Percentiles rank a stretch among this genome's conserved stretches.
Conservation (phyloP, 1,140 invertebrate genomes). For the Melitaea cinxia region DNA sequence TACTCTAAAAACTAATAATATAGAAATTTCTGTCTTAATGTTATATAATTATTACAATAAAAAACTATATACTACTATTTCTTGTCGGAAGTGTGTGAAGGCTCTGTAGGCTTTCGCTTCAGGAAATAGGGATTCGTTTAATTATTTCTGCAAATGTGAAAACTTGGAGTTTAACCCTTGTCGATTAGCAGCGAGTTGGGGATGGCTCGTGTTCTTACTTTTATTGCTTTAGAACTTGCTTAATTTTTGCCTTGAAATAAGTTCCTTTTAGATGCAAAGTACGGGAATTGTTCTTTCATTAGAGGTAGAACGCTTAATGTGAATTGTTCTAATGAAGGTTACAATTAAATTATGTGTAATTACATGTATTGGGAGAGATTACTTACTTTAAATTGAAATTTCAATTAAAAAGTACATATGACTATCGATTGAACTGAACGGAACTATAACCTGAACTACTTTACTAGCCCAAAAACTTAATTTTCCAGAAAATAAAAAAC, state of each 20-base stretch:
- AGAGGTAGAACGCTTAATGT: slow-evolving; percentile 1
- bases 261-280: slow-evolving; percentile 23
- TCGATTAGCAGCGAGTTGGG: slow-evolving; percentile 42
- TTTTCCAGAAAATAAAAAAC: too few relatives aligned
- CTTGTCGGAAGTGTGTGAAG: neutral
- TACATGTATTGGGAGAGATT: neutral
- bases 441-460: too few relatives aligned
- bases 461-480: too few relatives aligned
- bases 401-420: too few relatives aligned
- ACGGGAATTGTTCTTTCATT: slow-evolving; percentile 23
- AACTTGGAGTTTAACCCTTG: slow-evolving; percentile 47
- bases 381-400: neutral
- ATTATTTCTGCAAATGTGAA: slow-evolving; percentile 49
- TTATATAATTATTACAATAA: too few relatives aligned
- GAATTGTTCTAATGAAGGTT: neutral
- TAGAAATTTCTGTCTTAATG: too few relatives aligned
- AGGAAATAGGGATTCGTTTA: slow-evolving; percentile 42
- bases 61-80: neutral
- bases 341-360: neutral
- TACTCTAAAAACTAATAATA: too few relatives aligned
- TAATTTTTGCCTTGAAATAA: slow-evolving; percentile 32
- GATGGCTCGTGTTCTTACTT: slow-evolving; percentile 40
- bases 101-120: slow-evolving; percentile 18
- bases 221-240: slow-evolving; percentile 37
- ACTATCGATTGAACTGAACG: too few relatives aligned